Base-by-base conservation (phyloP, 2,113 vertebrate species). In the Cettia cetti region DNA sequence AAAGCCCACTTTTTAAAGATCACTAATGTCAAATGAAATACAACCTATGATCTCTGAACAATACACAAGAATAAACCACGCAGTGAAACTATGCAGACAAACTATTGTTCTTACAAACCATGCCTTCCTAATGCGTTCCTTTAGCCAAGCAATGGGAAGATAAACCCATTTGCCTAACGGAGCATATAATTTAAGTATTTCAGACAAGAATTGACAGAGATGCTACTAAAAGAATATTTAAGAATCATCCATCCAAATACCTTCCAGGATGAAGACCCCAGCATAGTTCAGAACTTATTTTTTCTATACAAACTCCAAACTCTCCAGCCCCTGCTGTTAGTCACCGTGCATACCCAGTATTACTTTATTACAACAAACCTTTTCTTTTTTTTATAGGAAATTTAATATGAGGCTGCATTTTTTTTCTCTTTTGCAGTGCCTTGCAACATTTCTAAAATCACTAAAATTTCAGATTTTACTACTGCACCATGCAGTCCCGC, bases 161-260 rank as follows among this genome's bases (percentile, higher is more conserved):
- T 37, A 96, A 94, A 88, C 9, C 77, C 49, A 95, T 94, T 40
- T 94, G 65, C 88, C 78, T 95, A 97, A 96, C 79, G 74, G 6
- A 3, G 87, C 78, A 68, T 79, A 54, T 68, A 76, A 92, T 89
- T 80, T 85, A 95, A 95, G 63, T 84, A 95, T 95, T 93, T 91
- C 61, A 85, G 59, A 79, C 61, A 91, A 80, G 30, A 90, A 61
- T 39, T 93, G 76, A 92, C 23, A 94, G 52, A 86, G 71, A 79
- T 56, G 35, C 44, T 82, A 60, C 42, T 89, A 77, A 79, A 95
- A 93, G 94, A 66, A 96, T 77, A 90, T 89, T 45, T 57, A 72
- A 63, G 23, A 77, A 52, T 21, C 63, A 95, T 18, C 76, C 54
- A 86, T 61, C 88, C 49, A 61, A 90, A 54, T 39, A 60, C 4